Evolutionary conservation across 2,797 vertebrate species (phyloP).

Genomic region (Myioborus melanocephalus): DNA sequence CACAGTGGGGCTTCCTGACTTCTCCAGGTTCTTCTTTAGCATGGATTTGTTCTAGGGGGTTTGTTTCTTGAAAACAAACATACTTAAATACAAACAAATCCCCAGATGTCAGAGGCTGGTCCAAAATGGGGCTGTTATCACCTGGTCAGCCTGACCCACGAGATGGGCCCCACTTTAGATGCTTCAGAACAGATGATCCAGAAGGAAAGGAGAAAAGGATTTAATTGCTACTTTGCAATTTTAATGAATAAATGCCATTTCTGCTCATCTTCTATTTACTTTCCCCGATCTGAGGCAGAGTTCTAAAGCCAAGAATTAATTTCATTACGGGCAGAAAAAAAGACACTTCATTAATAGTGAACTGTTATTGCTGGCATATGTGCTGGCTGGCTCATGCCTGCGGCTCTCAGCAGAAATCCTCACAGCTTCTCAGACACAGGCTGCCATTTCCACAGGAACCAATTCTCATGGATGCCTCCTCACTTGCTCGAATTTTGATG

Average conservation of each 20-base stretch:
- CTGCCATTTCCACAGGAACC: constrained; percentile 3
- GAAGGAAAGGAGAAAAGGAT: background rate
- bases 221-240: constrained; percentile 56
- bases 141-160: background rate
- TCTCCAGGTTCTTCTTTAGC: background rate
- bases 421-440: constrained; percentile 11
- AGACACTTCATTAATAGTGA: constrained; percentile 59
- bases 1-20: background rate
- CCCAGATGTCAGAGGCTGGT: background rate
- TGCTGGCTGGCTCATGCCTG: constrained; percentile 23
- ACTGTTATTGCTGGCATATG: constrained; percentile 57
- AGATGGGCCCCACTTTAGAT: background rate
- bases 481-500: background rate
- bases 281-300: constrained; percentile 26
- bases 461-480: background rate
- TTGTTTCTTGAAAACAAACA: background rate
- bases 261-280: constrained; percentile 50
- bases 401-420: constrained; percentile 36
- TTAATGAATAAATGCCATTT: constrained; percentile 56
- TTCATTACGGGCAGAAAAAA: constrained; percentile 47
- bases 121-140: background rate
- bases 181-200: background rate
- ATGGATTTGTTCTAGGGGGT: background rate
- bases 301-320: constrained; percentile 51
- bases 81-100: background rate